Conservation (phyloP, 2,797 vertebrate genomes). For the Gymnoscopelus braueri region DNA sequence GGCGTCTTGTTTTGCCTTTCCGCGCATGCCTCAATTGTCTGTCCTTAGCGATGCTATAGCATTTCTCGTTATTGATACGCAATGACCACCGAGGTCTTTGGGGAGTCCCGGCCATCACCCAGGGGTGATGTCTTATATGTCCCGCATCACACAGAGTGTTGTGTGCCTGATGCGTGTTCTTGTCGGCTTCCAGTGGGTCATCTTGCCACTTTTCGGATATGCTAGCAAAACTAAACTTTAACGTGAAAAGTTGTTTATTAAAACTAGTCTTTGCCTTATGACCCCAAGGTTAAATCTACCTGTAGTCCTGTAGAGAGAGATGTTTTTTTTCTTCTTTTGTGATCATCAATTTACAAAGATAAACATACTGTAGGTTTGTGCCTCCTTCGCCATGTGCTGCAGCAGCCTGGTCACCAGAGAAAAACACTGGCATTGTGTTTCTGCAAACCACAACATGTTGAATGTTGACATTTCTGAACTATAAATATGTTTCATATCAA, state of each 20-base stretch:
- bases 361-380: too few species aligned
- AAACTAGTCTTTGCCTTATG: not conserved
- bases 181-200: not conserved
- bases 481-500: too few species aligned
- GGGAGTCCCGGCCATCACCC: not conserved
- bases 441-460: too few species aligned
- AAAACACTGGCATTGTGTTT: too few species aligned
- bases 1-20: not conserved
- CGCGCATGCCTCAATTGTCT: not conserved
- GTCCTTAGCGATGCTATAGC: not conserved
- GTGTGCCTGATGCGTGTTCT: not conserved
- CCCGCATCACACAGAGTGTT: not conserved
- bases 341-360: too few species aligned
- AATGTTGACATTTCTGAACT: too few species aligned
- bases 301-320: too few species aligned
- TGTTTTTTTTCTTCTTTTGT: too few species aligned
- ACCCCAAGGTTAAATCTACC: not conserved
- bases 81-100: not conserved
- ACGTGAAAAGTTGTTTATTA: not conserved
- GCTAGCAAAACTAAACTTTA: not conserved
- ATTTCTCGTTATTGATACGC: constrained; percentile 1
- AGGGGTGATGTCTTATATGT: too few species aligned
- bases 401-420: too few species aligned
- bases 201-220: not conserved
- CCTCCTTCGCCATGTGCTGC: too few species aligned